Evolutionary conservation across 2,797 vertebrate species (phyloP), one percentile per base, ranked within the genome.

Genomic region (Lacerta bilineata): DNA sequence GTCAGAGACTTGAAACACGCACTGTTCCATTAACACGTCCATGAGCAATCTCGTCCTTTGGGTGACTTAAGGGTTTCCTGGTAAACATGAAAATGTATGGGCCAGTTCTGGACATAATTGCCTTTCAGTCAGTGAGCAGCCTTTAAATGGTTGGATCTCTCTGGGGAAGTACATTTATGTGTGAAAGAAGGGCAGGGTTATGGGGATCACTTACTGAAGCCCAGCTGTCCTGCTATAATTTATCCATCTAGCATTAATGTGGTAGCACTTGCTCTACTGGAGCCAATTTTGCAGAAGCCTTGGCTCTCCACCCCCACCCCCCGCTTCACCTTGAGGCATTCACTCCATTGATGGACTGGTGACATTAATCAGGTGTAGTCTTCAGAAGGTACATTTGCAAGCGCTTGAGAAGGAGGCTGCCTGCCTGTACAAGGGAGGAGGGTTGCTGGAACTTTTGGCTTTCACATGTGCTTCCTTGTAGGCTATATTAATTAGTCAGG

Each of bases 311-410:
- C 85, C 87, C 92, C 43, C 88, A 33, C 90, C 33, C 3, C 13
- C 15, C 59, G 36, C 11, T 10, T 84, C 43, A 50, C 29, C 29
- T 79, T n/a, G 20, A 94, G 94, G 92, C 88, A 92, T 89, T 89
- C 90, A 92, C 91, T 95, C 91, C 94, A 94, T 80, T 88, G 88
- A 93, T 94, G 86, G 90, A 78, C 91, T 93, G 91, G 90, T 89
- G 91, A 91, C 89, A 95, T 95, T 95, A 92, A 94, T 95, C 91
- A 89, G 95, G 92, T 93, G 90, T 92, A 88, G 89, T 94, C 92
- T 87, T 93, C 92, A 90, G 93, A 94, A 93, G 91, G 74, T 89
- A 77, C 79, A 92, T 94, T 94, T 93, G 93, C 83, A 91, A 94
- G 93, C 93, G 82, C 91, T 91, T 92, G 55, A 76, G 76, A 69